Evolutionary conservation across 2,113 vertebrate species (phyloP), one percentile per base, ranked within the genome.

Genomic region (Proterorhinus semilunaris): DNA sequence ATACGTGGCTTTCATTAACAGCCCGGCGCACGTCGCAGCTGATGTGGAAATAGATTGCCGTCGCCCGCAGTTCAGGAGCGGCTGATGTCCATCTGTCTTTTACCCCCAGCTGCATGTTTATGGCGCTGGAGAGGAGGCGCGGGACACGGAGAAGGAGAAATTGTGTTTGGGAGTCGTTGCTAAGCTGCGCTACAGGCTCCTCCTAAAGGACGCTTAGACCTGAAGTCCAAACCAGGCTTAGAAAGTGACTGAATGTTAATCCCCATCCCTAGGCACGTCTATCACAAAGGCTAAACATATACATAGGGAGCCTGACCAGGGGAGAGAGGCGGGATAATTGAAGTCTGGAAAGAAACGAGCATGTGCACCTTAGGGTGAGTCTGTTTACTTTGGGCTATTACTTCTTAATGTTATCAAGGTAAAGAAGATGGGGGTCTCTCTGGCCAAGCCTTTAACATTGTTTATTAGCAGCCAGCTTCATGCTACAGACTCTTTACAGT

Each of bases 231-330:
- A 78, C 82, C 63, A 55, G 79, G 84, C 83, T 88, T 76, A 80
- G 71, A 73, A 59, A 83, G 59, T 61, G 66, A 79, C 63, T 82
- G 74, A 69, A 73, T 87, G 82, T 87, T 91, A 92, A 92, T 92
- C 87, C 88, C 71, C 88, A 75, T 91, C 89, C 89, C 83, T 76
- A 82, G 86, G 87, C 88, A 86, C 80, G 87, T 90, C 81, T 81
- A 90, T 89, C 89, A 92, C 87, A 91, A 90, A 90, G 90, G 88
- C 91, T 92, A 92, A 92, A 91, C 91, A 91, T 89, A 91, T 90
- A 87, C 87, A 85, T 84, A 80, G 85, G 80, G 85, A 88, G 84
- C 77, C 83, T 49, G 72, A 84, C 85, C 81, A 84, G 71, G 85
- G 87, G 86, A 89, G 87, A 88, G 88, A 83, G 83, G 85, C 87